Base-by-base conservation (phyloP, 2,113 vertebrate species). In the Synchiropus splendidus region DNA sequence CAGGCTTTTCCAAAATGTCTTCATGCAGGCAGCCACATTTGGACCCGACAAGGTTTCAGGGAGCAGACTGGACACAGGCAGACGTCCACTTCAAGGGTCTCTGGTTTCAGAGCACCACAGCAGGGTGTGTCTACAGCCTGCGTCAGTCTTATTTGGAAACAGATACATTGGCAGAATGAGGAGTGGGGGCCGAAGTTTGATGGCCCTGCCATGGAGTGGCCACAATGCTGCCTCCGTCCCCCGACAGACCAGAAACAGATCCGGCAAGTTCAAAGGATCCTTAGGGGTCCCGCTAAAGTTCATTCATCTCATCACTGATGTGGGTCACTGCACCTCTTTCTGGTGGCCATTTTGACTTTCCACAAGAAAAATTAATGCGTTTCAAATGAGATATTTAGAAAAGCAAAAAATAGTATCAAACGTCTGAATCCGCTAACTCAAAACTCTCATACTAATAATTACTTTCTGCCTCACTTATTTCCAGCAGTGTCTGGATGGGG, bases 1-100 rank as follows among this genome's bases (percentile, higher is more conserved):
- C 81, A 77, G 73, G 56, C 84, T 85, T 85, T 80, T 80, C 84
- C 61, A 51, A 72, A 79, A 70, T 58, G 74, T 84, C 87, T 88
- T 83, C 85, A 78, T 88, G 87, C 81, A 83, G 67, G 83, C 83
- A 77, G 58, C 84, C 83, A 79, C 84, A 78, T 84, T 88, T 79
- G 83, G 80, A 76, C 50, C 65, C 61, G 86, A 82, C 70, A 80
- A 80, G 83, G 75, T 76, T 83, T 80, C 80, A 80, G 75, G 80
- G 86, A 74, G 80, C 80, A 83, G 85, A 88, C 83, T 80, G 84
- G 88, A 87, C 87, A 63, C 82, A 84, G 64, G 72, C 85, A 84
- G 85, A 92, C 89, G 61, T 90, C 91, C 90, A 97, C 92, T 91
- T 98, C 92, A 98, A 96, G 88, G 85, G 78, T 97, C 92, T 98